Percentiles rank a stretch among this genome's conserved stretches.
phyloP scores from a whole-genome alignment of 2,113 vertebrate genomes.

The Gobio gobio region DNA sequence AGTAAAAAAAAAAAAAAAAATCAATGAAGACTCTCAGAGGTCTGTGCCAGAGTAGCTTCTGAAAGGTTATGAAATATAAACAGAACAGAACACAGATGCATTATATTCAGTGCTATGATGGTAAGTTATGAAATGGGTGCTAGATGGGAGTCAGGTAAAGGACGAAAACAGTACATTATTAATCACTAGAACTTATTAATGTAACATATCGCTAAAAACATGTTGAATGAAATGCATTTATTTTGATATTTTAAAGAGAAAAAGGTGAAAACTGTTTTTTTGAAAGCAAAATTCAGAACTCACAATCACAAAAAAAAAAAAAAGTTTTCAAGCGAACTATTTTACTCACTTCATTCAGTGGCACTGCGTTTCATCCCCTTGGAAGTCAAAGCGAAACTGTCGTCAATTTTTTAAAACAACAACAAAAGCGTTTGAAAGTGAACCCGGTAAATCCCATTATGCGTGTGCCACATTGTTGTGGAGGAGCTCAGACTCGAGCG shows the following conservation, averaged over 20 bases:
- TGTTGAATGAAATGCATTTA: no score
- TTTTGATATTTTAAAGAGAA: background rate
- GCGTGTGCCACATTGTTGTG: conserved; percentile 57
- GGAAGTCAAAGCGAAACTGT: background rate
- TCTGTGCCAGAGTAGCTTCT: background rate
- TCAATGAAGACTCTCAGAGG: conserved; percentile 9
- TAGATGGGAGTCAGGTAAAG: background rate
- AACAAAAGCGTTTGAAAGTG: conserved; percentile 43
- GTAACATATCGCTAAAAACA: background rate
- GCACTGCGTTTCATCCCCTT: conserved; percentile 50
- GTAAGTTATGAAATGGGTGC: background rate
- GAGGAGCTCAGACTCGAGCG: conserved; percentile 50
- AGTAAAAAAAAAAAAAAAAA: background rate
- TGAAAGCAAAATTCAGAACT: conserved; percentile 14
- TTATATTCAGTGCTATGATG: background rate
- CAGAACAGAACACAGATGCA: conserved; percentile 4
- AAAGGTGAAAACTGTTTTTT: background rate
- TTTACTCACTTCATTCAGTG: conserved; percentile 61
- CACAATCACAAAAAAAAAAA: background rate
- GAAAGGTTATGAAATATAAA: conserved; percentile 6
- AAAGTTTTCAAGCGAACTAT: background rate
- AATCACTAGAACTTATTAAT: background rate
- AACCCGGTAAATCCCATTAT: conserved; percentile 57
- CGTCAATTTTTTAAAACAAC: conserved; percentile 19
- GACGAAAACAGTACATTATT: background rate